Percentiles rank a stretch among this genome's conserved stretches.
Conservation (phyloP, 2,888 invertebrate genomes). For the Amiota minor region DNA sequence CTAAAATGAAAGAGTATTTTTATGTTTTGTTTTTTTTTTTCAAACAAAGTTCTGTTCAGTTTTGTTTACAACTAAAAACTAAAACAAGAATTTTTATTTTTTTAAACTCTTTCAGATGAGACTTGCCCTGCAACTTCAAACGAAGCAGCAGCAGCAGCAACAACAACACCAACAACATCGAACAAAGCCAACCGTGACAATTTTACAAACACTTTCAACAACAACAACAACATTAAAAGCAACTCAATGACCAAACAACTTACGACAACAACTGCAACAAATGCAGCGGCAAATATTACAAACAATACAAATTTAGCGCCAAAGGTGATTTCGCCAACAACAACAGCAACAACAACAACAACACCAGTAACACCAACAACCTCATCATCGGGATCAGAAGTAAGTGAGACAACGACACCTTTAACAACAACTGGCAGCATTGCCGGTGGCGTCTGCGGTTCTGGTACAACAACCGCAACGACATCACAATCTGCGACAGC, state of each 20-base stretch:
- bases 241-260: conserved; percentile 44
- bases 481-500: conserved; percentile 34
- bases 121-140: conserved; percentile 46
- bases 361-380: conserved; percentile 34
- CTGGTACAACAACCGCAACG: conserved; percentile 21
- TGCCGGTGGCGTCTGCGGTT: not conserved
- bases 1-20: no score
- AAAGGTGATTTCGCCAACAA: conserved; percentile 53
- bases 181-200: conserved; percentile 39
- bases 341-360: conserved; percentile 28
- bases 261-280: conserved; percentile 54
- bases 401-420: not conserved
- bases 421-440: not conserved
- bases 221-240: not conserved
- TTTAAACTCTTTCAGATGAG: conserved; percentile 56
- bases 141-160: conserved; percentile 37
- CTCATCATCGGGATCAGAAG: not conserved
- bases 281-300: conserved; percentile 55
- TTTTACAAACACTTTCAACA: not conserved
- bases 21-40: no score
- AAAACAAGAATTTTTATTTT: not conserved
- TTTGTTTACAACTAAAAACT: not conserved
- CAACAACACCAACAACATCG: conserved; percentile 52
- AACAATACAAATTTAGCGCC: conserved; percentile 53
- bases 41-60: not conserved